Evolutionary conservation across 2,797 vertebrate genomes (phyloP).

Genomic region (Euthynnus affinis): DNA sequence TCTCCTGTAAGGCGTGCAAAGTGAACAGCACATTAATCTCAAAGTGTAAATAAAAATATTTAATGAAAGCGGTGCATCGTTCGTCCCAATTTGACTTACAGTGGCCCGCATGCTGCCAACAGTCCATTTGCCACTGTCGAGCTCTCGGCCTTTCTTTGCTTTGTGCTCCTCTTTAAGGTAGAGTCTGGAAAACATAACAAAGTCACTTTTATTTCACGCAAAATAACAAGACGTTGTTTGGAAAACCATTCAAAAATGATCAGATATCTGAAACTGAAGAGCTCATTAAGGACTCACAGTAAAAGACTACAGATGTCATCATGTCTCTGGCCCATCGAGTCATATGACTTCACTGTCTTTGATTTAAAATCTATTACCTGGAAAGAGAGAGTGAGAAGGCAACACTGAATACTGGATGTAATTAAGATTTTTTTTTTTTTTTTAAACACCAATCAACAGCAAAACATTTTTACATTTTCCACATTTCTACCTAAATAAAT

Average conservation of each 20-base stretch:
- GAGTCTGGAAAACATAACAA: slow-evolving; percentile 79
- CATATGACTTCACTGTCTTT: slow-evolving; percentile 90
- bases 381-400: slow-evolving; percentile 18
- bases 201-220: neutral
- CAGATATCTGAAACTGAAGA: slow-evolving; percentile 2
- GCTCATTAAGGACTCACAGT: slow-evolving; percentile 86
- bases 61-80: neutral
- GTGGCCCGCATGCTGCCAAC: slow-evolving; percentile 85
- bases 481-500: too few species aligned
- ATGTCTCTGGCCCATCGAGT: slow-evolving; percentile 92
- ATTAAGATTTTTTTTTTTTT: neutral
- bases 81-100: slow-evolving; percentile 76
- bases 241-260: neutral
- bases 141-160: slow-evolving; percentile 88
- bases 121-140: slow-evolving; percentile 89
- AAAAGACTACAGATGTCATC: slow-evolving; percentile 89
- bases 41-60: neutral
- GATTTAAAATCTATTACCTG: slow-evolving; percentile 91
- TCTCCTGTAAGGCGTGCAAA: slow-evolving; percentile 85
- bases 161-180: slow-evolving; percentile 93
- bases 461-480: neutral
- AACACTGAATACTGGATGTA: neutral
- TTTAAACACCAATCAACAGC: neutral
- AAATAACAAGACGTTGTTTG: neutral
- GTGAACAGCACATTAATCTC: neutral